Conservation (phyloP, 2,113 vertebrate species). For the Puma concolor region DNA sequence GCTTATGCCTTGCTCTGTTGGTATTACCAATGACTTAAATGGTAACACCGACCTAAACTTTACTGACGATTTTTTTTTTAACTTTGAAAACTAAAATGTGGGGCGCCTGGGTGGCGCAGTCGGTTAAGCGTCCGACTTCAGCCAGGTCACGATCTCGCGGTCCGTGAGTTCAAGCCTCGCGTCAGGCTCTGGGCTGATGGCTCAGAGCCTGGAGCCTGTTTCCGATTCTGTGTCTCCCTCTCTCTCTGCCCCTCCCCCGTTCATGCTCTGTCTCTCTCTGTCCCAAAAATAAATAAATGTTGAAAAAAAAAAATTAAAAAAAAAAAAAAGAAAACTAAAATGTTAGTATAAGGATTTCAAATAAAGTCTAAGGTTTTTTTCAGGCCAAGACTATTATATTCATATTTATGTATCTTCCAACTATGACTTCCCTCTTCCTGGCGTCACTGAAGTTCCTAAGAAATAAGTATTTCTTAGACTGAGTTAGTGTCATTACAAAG, state of each 20-base stretch:
- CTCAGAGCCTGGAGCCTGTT: no score
- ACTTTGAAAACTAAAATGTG: constrained; percentile 11
- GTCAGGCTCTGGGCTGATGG: no score
- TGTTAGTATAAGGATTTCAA: neutral
- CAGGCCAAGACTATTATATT: neutral
- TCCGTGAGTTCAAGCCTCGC: no score
- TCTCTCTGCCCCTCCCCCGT: no score
- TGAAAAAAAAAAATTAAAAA: no score
- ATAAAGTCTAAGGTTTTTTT: neutral
- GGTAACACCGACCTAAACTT: constrained; percentile 4
- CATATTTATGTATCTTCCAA: neutral
- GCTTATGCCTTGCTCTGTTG: neutral
- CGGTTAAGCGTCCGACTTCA: no score
- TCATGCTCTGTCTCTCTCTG: no score
- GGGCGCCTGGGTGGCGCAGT: no score
- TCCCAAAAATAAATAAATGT: no score
- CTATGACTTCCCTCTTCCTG: neutral
- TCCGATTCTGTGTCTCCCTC: no score
- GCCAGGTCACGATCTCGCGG: no score
- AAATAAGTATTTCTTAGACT: neutral
- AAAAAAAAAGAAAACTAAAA: constrained; percentile 29
- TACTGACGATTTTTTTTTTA: neutral
- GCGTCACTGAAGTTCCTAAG: neutral
- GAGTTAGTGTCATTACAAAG: neutral
- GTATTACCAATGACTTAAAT: neutral